Base-by-base conservation (phyloP, 1,140 invertebrate genomes). In the Zaprionus camerounensis region DNA sequence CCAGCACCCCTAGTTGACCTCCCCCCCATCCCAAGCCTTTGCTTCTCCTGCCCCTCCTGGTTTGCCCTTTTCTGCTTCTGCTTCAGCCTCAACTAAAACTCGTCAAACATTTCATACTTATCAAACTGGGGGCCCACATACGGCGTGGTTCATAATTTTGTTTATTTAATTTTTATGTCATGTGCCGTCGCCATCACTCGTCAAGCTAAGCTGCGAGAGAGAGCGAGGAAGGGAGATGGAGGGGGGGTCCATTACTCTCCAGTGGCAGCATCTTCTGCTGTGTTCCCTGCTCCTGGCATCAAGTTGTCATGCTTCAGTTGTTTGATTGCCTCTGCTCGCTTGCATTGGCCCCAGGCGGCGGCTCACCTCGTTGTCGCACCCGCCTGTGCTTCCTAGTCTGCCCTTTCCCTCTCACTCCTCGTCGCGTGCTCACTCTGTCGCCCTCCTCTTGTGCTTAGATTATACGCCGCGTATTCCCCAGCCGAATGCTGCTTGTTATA, bases 131-230 rank as follows among this genome's bases (percentile, higher is more conserved):
- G 24, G 53, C 61, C 73, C 83, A 87, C 84, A 88, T 84, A 80
- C 68, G 74, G 62, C 71, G 49, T 82, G 79, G 72, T 82, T 83
- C 85, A 90, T 90, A 91, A 90, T 90, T 90, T 90, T 90, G 85
- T 90, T 90, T 90, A 85, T 90, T 88, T 90, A 90, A 90, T 90
- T 88, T 90, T 85, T 81, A 85, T 90, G 79, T 85, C 84, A 88
- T 88, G 85, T 84, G 81, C 84, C 85, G 85, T 81, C 84, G 69
- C 26, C 62, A 84, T 73, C 80, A 70, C 67, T 80, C 80, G 81
- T 75, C 76, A 71, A 51, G 51, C 51, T 68, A 24, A 49, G 34
- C 63, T 41, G 24, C 17, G 4, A 11, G 41, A 46, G 70, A 31
- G 9, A 11, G 31, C 2, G 31, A 31, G 2, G 24, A 24, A 31